Base-by-base conservation (phyloP, 2,113 vertebrate genomes). In the Lepisosteus oculatus region DNA sequence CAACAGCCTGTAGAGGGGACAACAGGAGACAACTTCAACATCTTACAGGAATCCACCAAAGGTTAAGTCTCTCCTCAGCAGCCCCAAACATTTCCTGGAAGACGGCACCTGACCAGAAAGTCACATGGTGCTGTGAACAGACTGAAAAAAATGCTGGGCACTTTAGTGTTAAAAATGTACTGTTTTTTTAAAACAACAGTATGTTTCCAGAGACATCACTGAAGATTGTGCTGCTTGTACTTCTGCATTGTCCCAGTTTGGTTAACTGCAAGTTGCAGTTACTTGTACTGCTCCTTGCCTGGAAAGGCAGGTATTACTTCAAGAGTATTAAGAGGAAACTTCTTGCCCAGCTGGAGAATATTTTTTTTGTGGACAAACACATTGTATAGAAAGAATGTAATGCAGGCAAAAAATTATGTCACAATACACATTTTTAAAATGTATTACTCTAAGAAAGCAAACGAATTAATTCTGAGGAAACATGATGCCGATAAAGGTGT, bases 331-430 rank as follows among this genome's bases (percentile, higher is more conserved):
- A 69, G 72, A 74, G 71, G 68, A 71, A 75, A 47, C 65, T 63
- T 67, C 55, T 62, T 65, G 72, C 68, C 79, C 55, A 72, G 66
- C 63, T 17, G 67, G 71, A 72, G 65, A 68, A 55, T 45, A 55
- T 56, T 74, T 69, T 66, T 42, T 72, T 42, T 42, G 9, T 55
- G 17, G 67, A 72, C 61, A 55, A 69, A 69, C 74, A 69, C 67
- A 68, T 74, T 70, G 57, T 78, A 79, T 72, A 77, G 70, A 65
- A 76, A 72, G 81, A 78, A 65, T 54, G 70, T 78, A 78, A 74
- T 67, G 68, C 72, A 67, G 71, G 54, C 12, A 73, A 56, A 59
- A 17, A 62, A 68, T 54, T 12, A 6, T 3, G 56, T 54, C 59
- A 66, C 9, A 11, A n/a, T 74, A 42, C 17, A 51, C 1, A 0